These are phyloP conservation scores for Ormyrus labotus DNA, from an alignment of 2,888 invertebrate species.

Conservation along the genomic window DNA sequence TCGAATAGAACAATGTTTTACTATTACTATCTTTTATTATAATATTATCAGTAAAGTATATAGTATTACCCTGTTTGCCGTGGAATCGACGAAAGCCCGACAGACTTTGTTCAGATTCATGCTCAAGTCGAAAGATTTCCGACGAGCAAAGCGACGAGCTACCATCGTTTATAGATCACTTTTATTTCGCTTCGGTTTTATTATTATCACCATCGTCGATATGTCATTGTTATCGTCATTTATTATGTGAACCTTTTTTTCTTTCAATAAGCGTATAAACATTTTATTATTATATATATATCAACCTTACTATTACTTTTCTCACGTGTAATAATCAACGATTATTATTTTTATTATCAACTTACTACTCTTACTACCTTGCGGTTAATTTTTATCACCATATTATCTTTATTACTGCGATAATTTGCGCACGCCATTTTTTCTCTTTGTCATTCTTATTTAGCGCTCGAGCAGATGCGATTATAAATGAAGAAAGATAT, in stretches of 20 bases:
- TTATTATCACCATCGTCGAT: not conserved
- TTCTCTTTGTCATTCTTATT: slow-evolving; percentile 3
- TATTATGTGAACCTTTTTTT: slow-evolving; percentile 12
- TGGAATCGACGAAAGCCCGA: slow-evolving; percentile 19
- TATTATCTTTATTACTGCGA: slow-evolving; percentile 4
- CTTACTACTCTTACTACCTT: not conserved
- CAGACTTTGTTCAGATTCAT: slow-evolving; percentile 15
- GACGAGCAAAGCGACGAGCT: not conserved
- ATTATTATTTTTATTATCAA: slow-evolving; percentile 21
- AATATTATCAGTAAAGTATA: slow-evolving; percentile 1
- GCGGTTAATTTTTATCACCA: not conserved
- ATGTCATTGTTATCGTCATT: slow-evolving; percentile 20
- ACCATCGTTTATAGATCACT: slow-evolving; percentile 6
- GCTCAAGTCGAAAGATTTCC: not conserved
- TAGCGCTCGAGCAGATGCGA: not conserved
- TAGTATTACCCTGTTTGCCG: slow-evolving; percentile 31
- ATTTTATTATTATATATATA: not conserved
- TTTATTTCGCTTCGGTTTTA: slow-evolving; percentile 12
- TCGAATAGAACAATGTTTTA: slow-evolving; percentile 4
- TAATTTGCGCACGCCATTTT: not conserved
- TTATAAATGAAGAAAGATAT: not conserved
- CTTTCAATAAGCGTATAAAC: slow-evolving; percentile 12
- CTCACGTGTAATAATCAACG: slow-evolving; percentile 15
- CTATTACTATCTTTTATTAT: slow-evolving; percentile 17
- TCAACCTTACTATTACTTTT: slow-evolving; percentile 1